A percentile compares a stretch with the other conserved stretches of the same genome.
These are phyloP conservation scores for Microtus richardsoni DNA, from an alignment of 2,113 vertebrate genomes.

Conservation along the genomic window DNA sequence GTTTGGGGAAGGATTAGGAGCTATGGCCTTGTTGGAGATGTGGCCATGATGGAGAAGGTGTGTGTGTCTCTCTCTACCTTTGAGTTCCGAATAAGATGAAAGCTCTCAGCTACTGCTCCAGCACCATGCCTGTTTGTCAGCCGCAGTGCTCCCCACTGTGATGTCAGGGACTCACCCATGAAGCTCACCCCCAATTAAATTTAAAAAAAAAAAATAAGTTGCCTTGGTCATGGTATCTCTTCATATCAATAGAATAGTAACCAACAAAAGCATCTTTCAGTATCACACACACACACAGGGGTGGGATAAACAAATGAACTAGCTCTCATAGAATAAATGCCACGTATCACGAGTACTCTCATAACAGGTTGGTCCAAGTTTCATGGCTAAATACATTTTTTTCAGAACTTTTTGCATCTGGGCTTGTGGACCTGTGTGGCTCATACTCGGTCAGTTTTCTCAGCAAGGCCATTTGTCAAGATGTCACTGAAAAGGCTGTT, in stretches of 20 bases:
- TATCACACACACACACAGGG: neutral
- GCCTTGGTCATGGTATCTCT: neutral
- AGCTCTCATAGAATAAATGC: neutral
- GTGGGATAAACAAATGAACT: neutral
- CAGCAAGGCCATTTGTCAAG: slow-evolving; percentile 9
- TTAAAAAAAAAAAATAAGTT: neutral
- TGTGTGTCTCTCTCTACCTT: neutral
- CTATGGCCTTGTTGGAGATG: neutral
- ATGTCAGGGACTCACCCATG: neutral
- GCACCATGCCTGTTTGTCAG: neutral
- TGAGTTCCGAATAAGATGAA: neutral
- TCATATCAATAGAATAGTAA: neutral
- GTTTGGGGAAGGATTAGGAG: neutral
- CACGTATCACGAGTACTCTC: neutral
- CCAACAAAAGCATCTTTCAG: neutral
- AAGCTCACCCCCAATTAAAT: neutral
- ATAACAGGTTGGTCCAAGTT: neutral
- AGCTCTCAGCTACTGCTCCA: neutral
- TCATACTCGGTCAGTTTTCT: neutral
- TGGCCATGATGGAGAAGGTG: too few species aligned
- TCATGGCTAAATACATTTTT: slow-evolving; percentile 31
- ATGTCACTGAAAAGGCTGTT: neutral
- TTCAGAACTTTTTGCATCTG: neutral
- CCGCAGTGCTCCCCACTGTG: neutral
- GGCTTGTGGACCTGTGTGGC: neutral